Conservation (phyloP, 2,888 invertebrate species). For the Spatulosminthurus flaviceps region DNA sequence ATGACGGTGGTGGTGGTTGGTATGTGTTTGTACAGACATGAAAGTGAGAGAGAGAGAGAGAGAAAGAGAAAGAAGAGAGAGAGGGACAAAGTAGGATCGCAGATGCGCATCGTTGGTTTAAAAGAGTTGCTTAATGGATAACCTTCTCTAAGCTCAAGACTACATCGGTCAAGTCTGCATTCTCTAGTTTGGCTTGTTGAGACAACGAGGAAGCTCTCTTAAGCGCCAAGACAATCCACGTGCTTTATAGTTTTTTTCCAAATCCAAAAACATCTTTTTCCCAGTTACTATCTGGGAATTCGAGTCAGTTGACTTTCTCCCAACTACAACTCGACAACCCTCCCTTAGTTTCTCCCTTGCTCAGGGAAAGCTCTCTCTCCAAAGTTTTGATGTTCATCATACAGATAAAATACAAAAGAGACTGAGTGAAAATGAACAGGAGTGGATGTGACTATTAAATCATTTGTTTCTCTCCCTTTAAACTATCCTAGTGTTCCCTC, state of each 20-base stretch:
- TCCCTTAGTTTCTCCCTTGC: too few species aligned
- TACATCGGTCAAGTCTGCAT: slow-evolving; percentile 32
- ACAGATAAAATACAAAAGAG: slow-evolving; percentile 6
- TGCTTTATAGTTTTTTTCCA: slow-evolving; percentile 9
- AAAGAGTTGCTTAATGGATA: slow-evolving; percentile 41
- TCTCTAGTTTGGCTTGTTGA: slow-evolving; percentile 23
- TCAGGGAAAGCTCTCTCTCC: too few species aligned
- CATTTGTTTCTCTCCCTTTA: too few species aligned
- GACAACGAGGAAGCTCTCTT: slow-evolving; percentile 28
- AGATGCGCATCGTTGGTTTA: slow-evolving; percentile 41
- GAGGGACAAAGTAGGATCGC: slow-evolving; percentile 29
- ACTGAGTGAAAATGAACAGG: not conserved
- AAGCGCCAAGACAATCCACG: slow-evolving; percentile 40
- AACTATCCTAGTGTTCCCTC: too few species aligned
- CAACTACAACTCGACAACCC: not conserved
- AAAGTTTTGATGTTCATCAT: too few species aligned
- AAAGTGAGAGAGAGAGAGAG: too few species aligned
- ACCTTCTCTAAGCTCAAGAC: slow-evolving; percentile 42
- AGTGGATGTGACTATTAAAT: not conserved
- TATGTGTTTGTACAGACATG: slow-evolving; percentile 10
- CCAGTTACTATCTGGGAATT: not conserved
- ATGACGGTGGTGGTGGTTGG: slow-evolving; percentile 21
- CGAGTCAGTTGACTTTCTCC: not conserved
- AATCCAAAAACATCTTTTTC: not conserved
- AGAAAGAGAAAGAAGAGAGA: too few species aligned